A percentile compares a stretch with the other conserved stretches of the same genome.
Evolutionary conservation across 1,140 invertebrate species (phyloP).

Genomic region (Colletes latitarsis): DNA sequence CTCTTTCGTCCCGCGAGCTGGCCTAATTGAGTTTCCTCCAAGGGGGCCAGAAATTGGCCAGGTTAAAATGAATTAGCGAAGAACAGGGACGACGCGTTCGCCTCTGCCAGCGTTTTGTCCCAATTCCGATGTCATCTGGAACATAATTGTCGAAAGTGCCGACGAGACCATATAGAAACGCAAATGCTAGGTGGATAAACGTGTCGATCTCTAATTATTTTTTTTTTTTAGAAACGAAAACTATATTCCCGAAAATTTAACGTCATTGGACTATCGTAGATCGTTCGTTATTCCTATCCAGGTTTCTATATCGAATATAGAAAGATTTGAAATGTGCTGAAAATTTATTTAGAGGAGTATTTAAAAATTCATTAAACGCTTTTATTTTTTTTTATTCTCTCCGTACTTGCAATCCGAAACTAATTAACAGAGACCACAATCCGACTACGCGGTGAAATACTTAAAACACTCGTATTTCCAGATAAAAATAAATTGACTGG

Average conservation of each 20-base stretch:
- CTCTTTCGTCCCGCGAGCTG: constrained; percentile 25
- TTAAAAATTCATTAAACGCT: too few relatives aligned
- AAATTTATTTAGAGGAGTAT: too few relatives aligned
- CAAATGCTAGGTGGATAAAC: not conserved
- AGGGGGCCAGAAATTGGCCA: constrained; percentile 35
- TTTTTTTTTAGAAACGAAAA: too few relatives aligned
- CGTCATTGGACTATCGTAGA: constrained; percentile 41
- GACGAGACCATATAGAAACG: not conserved
- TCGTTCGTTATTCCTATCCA: too few relatives aligned
- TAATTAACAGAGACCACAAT: too few relatives aligned
- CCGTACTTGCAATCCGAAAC: not conserved
- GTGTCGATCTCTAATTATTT: not conserved
- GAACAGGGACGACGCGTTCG: constrained; percentile 17
- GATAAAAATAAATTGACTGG: too few relatives aligned
- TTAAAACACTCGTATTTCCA: too few relatives aligned
- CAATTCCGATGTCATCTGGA: constrained; percentile 24
- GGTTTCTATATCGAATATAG: too few relatives aligned
- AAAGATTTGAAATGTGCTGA: too few relatives aligned
- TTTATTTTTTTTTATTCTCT: too few relatives aligned
- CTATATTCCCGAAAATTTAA: constrained; percentile 21
- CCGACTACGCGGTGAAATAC: too few relatives aligned
- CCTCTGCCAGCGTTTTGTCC: constrained; percentile 18
- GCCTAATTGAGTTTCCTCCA: constrained; percentile 43
- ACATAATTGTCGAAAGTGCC: constrained; percentile 34
- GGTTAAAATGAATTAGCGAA: constrained; percentile 60